Evolutionary conservation across 2,797 vertebrate genomes (phyloP), one percentile per base, ranked within the genome.

Genomic region (Vespertilio murinus): DNA sequence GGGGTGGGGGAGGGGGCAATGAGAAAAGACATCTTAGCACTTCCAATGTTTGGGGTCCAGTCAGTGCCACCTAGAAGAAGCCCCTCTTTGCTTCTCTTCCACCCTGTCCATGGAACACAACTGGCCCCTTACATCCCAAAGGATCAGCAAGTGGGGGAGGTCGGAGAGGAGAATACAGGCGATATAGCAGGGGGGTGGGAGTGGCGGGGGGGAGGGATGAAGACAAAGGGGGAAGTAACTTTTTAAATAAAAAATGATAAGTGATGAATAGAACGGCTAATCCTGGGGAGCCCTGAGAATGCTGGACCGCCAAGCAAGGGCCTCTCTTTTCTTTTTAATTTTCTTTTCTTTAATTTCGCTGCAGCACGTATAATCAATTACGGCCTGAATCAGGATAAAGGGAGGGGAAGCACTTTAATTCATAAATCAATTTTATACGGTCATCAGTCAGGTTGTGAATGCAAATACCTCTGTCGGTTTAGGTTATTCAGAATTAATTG

Each of bases 351-450:
- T 98, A 98, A 98, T 98, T 98, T 98, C 97, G 97, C 97, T 98
- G 99, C 99, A 99, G 98, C 99, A 99, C 99, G 94, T 99, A 99
- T 99, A 99, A 99, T 99, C 99, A 99, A 99, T 99, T 99, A 99
- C 98, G 98, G 98, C 96, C 97, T 98, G 98, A 98, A 98, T 98
- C 54, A 56, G 98, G 98, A 98, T 98, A 98, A 98, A 98, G 98
- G 98, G 98, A 98, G 97, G 98, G 98, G 98, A 98, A 98, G 98
- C 98, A 98, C 98, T 99, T 99, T 98, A 98, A 98, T 98, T 99
- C 99, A 99, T 99, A 99, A 99, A 99, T 99, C 99, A 99, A 99
- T 99, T 99, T 99, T 99, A 99, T 99, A 99, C 98, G 99, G 99
- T 99, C 99, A 99, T 99, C 99, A 99, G 99, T 99, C 99, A 99